Percentiles rank a stretch among this genome's conserved stretches.
These are phyloP conservation scores for Prinia subflava DNA, from an alignment of 2,113 vertebrate species.

Conservation along the genomic window DNA sequence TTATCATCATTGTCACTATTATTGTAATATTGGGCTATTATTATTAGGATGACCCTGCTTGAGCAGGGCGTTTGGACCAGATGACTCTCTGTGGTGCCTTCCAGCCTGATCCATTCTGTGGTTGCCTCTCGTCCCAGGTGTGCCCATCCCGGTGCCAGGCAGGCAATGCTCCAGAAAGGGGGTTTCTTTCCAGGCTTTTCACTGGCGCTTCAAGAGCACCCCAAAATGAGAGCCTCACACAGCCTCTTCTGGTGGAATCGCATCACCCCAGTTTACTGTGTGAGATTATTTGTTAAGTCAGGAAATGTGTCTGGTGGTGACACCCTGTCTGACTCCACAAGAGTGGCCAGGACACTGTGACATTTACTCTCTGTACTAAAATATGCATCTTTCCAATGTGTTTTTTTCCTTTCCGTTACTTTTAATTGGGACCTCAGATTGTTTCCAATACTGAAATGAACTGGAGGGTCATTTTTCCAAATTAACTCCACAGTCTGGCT, in stretches of 20 bases:
- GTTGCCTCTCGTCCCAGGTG: background rate
- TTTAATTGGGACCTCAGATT: background rate
- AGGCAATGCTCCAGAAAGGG: accelerated
- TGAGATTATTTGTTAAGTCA: background rate
- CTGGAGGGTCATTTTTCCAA: background rate
- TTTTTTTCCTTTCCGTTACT: background rate
- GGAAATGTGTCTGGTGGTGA: background rate
- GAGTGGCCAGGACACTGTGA: background rate
- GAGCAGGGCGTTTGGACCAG: background rate
- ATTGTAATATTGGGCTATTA: background rate
- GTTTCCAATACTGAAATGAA: background rate
- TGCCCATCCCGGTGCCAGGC: background rate
- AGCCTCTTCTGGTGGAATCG: accelerated
- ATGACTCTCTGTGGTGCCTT: background rate
- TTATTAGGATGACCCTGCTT: background rate
- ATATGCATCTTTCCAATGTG: background rate
- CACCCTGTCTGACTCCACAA: accelerated
- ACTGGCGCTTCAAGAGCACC: background rate
- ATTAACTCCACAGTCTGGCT: background rate
- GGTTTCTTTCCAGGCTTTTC: background rate
- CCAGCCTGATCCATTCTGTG: background rate
- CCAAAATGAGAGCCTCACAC: accelerated
- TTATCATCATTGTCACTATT: accelerated
- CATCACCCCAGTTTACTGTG: accelerated
- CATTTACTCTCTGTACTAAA: background rate